Evolutionary conservation across 2,888 invertebrate species (phyloP), one percentile per base, ranked within the genome.

Genomic region (Andrena chrysosceles): DNA sequence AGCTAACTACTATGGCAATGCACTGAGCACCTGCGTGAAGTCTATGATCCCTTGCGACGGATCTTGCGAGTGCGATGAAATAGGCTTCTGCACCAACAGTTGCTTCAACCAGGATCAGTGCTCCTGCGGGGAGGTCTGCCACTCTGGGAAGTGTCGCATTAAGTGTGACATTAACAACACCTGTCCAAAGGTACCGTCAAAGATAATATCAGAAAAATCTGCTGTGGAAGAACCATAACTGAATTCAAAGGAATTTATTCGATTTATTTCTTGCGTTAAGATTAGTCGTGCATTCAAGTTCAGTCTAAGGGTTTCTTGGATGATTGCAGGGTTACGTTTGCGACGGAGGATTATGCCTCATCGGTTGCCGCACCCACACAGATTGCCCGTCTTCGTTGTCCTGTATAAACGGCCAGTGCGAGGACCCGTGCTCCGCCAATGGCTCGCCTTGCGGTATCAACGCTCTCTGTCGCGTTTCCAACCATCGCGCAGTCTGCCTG

Each of bases 401-500:
- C 16, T 98, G 98, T 91, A 95, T 96, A 23, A 95, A 95, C 78
- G 95, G 95, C 13, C 96, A 96, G 91, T 98, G 98, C 90, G 94
- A 95, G 63, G 95, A 96, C 93, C 96, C 97, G 60, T 97, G 97
- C 90, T 93, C 95, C 82, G 94, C 95, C 84, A 95, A 95, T 62
- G 94, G 94, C 29, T 95, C 95, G 20, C 96, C 97, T 0, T 98
- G 98, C 89, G 98, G 98, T 4, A 96, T 95, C 86, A 97, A 97
- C 92, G 97, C 98, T 0, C 92, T 97, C 1, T 98, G 98, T 91
- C 95, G 96, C 84, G 96, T 97, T 0, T 96, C 96, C 2, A 96
- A 97, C 86, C 98, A 98, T 93, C 95, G 97, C 59, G 96, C 97
- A 62, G 95, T 98, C 3, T 98, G 98, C 92, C 95, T 97, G 78